phyloP scores from a whole-genome alignment of 2,113 vertebrate genomes.

The Notarius quadriscutis region DNA sequence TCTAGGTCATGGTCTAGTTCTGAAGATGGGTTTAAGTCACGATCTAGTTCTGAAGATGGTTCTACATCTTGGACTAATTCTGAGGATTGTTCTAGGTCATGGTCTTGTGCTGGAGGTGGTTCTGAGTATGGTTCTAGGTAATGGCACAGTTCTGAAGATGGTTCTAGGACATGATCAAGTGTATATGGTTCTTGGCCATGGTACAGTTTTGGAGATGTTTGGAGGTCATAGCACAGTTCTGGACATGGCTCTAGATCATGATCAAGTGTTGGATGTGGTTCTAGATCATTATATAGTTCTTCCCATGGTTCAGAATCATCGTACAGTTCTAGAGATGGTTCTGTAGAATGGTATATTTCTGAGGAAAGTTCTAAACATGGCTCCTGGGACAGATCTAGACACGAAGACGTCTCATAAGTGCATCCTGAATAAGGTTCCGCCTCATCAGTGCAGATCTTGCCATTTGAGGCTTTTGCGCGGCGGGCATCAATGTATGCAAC shows the following conservation, averaged over 20 bases:
- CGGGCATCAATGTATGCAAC: constrained; percentile 70
- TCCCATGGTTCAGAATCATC: constrained; percentile 1
- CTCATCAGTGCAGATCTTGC: not conserved
- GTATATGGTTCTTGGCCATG: not conserved
- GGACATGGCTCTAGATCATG: not conserved
- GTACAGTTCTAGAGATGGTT: not conserved
- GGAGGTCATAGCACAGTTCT: not conserved
- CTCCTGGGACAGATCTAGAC: not conserved
- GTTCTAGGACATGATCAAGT: not conserved
- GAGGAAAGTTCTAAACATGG: constrained; percentile 3
- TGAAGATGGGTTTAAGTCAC: not conserved
- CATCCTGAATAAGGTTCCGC: not conserved
- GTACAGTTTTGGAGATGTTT: not conserved
- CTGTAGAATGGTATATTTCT: not conserved
- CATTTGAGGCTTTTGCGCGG: constrained; percentile 45
- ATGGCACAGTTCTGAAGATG: not conserved
- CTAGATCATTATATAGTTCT: not conserved
- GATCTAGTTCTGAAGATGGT: not conserved
- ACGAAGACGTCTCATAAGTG: not conserved
- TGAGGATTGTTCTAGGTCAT: not conserved
- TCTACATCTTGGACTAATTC: not conserved
- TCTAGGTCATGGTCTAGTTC: not conserved
- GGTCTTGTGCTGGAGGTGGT: not conserved
- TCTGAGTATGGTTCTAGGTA: not conserved
- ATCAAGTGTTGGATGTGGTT: not conserved